A percentile compares a stretch with the other conserved stretches of the same genome.
Evolutionary conservation across 2,888 invertebrate genomes (phyloP).

Genomic region (Catocala nupta): DNA sequence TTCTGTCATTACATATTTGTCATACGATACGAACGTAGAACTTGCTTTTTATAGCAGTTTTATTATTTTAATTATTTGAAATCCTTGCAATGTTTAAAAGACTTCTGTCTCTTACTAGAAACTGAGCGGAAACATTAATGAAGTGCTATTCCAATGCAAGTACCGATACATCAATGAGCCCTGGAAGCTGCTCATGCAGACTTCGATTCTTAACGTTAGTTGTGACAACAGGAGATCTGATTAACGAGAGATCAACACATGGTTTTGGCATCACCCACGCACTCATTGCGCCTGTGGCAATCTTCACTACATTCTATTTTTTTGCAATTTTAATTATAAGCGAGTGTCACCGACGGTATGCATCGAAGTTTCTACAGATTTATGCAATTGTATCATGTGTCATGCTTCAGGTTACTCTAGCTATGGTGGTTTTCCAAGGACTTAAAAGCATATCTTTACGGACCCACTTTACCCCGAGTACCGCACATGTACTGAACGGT

Average conservation of each 20-base stretch:
- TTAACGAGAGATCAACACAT: constrained; percentile 70
- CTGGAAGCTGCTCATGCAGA: constrained; percentile 59
- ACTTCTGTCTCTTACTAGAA: neutral
- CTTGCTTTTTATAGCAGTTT: too few species aligned
- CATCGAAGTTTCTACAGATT: constrained; percentile 66
- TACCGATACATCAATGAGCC: constrained; percentile 60
- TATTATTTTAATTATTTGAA: too few species aligned
- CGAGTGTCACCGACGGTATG: constrained; percentile 36
- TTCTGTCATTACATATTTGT: too few species aligned
- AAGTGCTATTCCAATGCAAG: constrained; percentile 42
- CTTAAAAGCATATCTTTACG: constrained; percentile 31
- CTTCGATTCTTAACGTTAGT: constrained; percentile 68
- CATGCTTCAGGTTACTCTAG: constrained; percentile 58
- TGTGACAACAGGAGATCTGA: constrained; percentile 69
- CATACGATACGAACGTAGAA: too few species aligned
- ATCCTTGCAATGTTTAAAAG: too few species aligned
- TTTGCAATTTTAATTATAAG: constrained; percentile 61
- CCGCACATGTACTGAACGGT: constrained; percentile 65
- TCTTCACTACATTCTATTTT: constrained; percentile 69
- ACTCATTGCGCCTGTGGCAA: constrained; percentile 65
- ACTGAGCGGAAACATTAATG: constrained; percentile 40
- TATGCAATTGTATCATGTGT: constrained; percentile 67
- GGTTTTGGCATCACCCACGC: constrained; percentile 65
- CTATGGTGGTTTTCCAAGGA: constrained; percentile 62
- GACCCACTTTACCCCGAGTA: constrained; percentile 25